A percentile compares a stretch with the other conserved stretches of the same genome.
phyloP scores from a whole-genome alignment of 2,888 invertebrate genomes.

The Pseudanteris insignis region DNA sequence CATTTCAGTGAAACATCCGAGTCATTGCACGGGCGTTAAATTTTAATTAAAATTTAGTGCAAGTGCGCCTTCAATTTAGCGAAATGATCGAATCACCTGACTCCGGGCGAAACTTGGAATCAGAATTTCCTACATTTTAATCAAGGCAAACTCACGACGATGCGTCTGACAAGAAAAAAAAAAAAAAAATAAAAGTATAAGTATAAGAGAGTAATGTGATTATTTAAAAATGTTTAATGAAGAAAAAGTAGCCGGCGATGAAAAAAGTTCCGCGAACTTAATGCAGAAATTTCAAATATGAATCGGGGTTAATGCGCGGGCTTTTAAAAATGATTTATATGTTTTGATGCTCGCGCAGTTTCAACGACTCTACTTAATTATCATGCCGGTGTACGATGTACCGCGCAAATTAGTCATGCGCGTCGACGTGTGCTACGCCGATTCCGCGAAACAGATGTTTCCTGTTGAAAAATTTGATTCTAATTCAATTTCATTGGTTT shows the following conservation, averaged over 20 bases:
- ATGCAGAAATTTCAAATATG: constrained; percentile 8
- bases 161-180: not conserved
- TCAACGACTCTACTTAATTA: constrained; percentile 1
- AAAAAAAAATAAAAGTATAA: too few species aligned
- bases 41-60: constrained; percentile 36
- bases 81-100: constrained; percentile 16
- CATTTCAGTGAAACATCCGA: constrained; percentile 22
- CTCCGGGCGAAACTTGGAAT: constrained; percentile 18
- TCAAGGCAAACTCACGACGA: constrained; percentile 8
- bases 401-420: too few species aligned
- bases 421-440: too few species aligned
- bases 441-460: too few species aligned
- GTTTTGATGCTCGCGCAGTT: constrained; percentile 4
- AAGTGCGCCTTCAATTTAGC: constrained; percentile 22
- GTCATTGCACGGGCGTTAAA: constrained; percentile 33
- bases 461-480: too few species aligned
- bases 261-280: constrained; percentile 6
- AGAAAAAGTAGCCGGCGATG: constrained; percentile 14
- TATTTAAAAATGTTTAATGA: constrained; percentile 24
- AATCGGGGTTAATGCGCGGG: constrained; percentile 3
- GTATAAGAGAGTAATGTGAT: constrained; percentile 11
- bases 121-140: constrained; percentile 23
- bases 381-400: not conserved
- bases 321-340: constrained; percentile 3
- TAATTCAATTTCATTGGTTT: too few species aligned